Base-by-base conservation (phyloP, 2,797 vertebrate genomes). In the Adelosebastes latens region DNA sequence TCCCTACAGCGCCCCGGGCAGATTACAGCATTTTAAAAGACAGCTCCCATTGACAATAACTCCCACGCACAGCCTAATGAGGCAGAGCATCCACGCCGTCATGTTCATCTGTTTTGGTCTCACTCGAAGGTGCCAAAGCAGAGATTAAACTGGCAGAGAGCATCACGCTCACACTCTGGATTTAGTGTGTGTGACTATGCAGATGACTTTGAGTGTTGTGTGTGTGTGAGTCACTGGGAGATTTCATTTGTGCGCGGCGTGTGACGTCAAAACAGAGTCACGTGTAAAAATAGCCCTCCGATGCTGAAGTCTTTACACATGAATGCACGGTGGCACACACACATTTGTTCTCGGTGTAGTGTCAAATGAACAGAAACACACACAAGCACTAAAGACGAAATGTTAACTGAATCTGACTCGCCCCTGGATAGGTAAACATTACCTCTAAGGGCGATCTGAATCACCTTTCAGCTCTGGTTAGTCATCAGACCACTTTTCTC, bases 271-370 rank as follows among this genome's bases (percentile, higher is more conserved):
- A 72, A 73, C 75, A 31, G 52, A 84, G 46, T 84, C 82, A 32
- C 25, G 18, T 81, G 74, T 94, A 94, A 91, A 94, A 93, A 94
- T 94, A 94, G 94, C 86, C 63, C 68, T 62, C 36, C 58, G 7
- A 53, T 65, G 79, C 58, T 24, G 75, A 77, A 65, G 72, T 62
- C 34, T 5, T 88, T 65, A 65, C 87, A 69, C 92, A 80, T 92
- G 89, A 87, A 85, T 82, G 82, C 79, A 81, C 82, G 34, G 25
- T 9, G 31, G 16, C 46, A n/a, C 36, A 72, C 56, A 24, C 49
- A 31, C 14, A 61, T 56, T 56, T 64, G 14, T 32, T 53, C 25
- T 53, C 73, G 6, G 52, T 16, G 32, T 32, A 7, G 36, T 69
- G 34, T 72, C 46, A 65, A 72, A 79, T 11, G 53, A 65, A 79